Conservation (phyloP, 2,888 invertebrate species). For the Rhopalosiphum nymphaeae region DNA sequence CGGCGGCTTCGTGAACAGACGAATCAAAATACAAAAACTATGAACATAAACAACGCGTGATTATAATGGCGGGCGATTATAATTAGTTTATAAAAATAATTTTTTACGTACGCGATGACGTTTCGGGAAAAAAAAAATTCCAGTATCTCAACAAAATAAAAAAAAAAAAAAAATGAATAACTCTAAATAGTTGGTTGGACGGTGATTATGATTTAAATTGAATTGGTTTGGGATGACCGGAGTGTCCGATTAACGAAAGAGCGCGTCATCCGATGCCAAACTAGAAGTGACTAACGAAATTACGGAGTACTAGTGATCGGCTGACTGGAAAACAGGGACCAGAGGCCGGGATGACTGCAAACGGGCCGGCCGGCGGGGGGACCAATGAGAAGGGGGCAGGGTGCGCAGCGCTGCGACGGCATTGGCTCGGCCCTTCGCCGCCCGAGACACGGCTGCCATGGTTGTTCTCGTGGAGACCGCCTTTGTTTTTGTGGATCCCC, state of each 20-base stretch:
- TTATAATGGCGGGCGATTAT: background rate
- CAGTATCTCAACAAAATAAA: background rate
- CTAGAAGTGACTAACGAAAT: conserved; percentile 78
- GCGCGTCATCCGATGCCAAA: conserved; percentile 74
- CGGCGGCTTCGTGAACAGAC: background rate
- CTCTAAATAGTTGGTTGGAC: conserved; percentile 5
- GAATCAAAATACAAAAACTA: too few species aligned
- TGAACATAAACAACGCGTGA: background rate
- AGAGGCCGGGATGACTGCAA: background rate
- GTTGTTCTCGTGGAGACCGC: conserved; percentile 37
- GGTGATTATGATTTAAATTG: conserved; percentile 65
- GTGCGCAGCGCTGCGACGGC: conserved; percentile 51
- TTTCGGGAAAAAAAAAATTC: background rate
- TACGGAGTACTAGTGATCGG: conserved; percentile 69
- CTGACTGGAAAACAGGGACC: conserved; percentile 62
- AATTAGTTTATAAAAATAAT: background rate
- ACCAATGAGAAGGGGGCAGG: conserved; percentile 60
- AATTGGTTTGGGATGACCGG: conserved; percentile 65
- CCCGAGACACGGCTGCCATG: conserved; percentile 56
- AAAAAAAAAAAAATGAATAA: background rate
- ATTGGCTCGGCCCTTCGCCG: conserved; percentile 45
- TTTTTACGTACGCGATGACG: background rate
- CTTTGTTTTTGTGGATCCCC: conserved; percentile 58
- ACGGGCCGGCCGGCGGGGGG: conserved; percentile 47
- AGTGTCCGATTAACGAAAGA: conserved; percentile 65